A percentile compares a stretch with the other conserved stretches of the same genome.
phyloP scores from a whole-genome alignment of 2,113 vertebrate genomes.

The Phaethon lepturus region DNA sequence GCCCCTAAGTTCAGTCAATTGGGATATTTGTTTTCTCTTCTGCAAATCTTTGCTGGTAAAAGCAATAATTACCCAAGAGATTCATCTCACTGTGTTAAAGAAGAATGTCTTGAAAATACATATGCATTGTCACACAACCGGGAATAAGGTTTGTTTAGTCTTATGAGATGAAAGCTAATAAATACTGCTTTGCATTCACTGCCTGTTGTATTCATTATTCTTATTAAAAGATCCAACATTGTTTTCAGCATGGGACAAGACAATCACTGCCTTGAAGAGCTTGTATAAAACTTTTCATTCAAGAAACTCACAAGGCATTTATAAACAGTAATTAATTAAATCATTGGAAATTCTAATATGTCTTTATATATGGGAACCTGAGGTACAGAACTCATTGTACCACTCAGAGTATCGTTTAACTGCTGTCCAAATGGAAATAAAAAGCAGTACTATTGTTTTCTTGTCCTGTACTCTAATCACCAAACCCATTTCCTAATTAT shows the following conservation, averaged over 20 bases:
- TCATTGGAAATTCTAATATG: neutral
- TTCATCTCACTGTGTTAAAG: neutral
- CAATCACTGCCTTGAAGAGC: neutral
- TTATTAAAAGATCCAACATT: neutral
- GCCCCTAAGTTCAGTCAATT: neutral
- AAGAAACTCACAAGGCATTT: neutral
- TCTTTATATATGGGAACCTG: neutral
- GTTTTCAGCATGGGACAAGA: neutral
- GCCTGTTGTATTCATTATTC: neutral
- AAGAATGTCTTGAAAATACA: neutral
- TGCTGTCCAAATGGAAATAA: neutral
- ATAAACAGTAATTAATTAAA: neutral
- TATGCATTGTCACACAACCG: neutral
- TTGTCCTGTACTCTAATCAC: neutral
- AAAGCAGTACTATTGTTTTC: neutral
- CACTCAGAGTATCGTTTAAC: neutral
- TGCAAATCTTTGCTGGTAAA: neutral
- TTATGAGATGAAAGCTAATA: conserved; percentile 22
- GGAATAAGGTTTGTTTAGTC: conserved; percentile 30
- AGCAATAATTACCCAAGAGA: neutral
- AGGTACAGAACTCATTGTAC: neutral
- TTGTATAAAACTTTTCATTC: neutral
- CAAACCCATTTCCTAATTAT: neutral
- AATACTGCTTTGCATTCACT: conserved; percentile 34
- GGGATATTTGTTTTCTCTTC: neutral